phyloP scores from a whole-genome alignment of 1,140 invertebrate genomes.

The Drosophila takahashii region DNA sequence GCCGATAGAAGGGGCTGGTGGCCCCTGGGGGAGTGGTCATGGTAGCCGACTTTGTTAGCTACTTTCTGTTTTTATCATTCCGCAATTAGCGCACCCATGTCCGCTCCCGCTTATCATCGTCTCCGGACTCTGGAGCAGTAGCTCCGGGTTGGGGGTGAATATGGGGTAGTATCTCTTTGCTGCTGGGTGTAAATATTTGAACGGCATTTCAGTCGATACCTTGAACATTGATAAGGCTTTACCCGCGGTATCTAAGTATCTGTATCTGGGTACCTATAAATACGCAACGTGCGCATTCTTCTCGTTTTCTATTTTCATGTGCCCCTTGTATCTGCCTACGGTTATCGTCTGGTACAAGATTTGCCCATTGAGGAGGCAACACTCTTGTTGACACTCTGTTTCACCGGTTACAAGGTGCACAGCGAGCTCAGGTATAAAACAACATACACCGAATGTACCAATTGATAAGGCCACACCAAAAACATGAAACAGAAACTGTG shows the following conservation, averaged over 20 bases:
- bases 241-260: constrained; percentile 31
- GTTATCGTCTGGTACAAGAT: constrained; percentile 67
- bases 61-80: constrained; percentile 69
- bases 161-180: constrained; percentile 49
- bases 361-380: constrained; percentile 74
- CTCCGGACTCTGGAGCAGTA: constrained; percentile 29
- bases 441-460: constrained; percentile 62
- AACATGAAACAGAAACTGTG: constrained; percentile 53
- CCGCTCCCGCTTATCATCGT: constrained; percentile 65
- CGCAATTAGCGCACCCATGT: constrained; percentile 76
- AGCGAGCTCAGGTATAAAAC: constrained; percentile 22
- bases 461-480: constrained; percentile 56
- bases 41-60: constrained; percentile 38
- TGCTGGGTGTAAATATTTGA: constrained; percentile 73
- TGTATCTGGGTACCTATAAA: constrained; percentile 52
- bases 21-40: not conserved
- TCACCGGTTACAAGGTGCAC: constrained; percentile 52
- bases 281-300: constrained; percentile 49
- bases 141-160: constrained; percentile 30
- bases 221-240: constrained; percentile 54
- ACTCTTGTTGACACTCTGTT: constrained; percentile 68
- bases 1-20: not conserved
- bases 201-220: constrained; percentile 73
- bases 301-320: constrained; percentile 33
- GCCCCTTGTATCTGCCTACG: constrained; percentile 38